These are phyloP conservation scores for Aphelocoma coerulescens DNA, from an alignment of 2,113 vertebrate species.

Conservation along the genomic window DNA sequence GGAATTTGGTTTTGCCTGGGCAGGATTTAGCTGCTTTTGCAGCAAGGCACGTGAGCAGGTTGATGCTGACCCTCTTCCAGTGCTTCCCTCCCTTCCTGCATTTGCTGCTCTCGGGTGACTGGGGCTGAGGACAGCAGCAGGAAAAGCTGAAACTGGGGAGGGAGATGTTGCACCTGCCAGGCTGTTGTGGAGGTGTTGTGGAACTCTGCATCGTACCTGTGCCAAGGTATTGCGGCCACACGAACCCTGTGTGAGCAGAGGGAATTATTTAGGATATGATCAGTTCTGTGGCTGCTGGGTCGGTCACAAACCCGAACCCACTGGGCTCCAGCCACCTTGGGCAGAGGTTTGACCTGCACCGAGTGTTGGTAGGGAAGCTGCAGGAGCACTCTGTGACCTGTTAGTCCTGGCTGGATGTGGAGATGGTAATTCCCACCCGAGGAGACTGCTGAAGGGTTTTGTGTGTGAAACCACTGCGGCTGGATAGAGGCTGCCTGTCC, in stretches of 20 bases:
- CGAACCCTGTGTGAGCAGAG: fast-evolving
- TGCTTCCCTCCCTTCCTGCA: not conserved
- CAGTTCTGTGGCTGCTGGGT: not conserved
- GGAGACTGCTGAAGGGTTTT: not conserved
- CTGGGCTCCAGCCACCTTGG: fast-evolving
- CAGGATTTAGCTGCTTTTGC: not conserved
- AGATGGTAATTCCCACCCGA: not conserved
- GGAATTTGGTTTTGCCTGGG: not conserved
- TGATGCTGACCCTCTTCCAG: not conserved
- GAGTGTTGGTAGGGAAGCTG: not conserved
- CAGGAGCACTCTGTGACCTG: not conserved
- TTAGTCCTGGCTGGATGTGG: not conserved
- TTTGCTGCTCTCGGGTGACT: fast-evolving
- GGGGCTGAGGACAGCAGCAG: fast-evolving
- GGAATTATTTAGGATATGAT: not conserved
- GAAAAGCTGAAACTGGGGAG: not conserved
- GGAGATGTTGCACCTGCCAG: not conserved
- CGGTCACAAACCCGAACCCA: not conserved
- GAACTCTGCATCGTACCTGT: fast-evolving
- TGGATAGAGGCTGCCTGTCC: not conserved
- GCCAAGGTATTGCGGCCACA: not conserved
- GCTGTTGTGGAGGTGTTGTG: fast-evolving
- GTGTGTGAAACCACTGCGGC: fast-evolving
- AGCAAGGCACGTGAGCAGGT: not conserved
- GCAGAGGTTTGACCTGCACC: fast-evolving